A percentile compares a stretch with the other conserved stretches of the same genome.
These are phyloP conservation scores for Lindbergichthys nudifrons DNA, from an alignment of 2,797 vertebrate species.

Conservation along the genomic window DNA sequence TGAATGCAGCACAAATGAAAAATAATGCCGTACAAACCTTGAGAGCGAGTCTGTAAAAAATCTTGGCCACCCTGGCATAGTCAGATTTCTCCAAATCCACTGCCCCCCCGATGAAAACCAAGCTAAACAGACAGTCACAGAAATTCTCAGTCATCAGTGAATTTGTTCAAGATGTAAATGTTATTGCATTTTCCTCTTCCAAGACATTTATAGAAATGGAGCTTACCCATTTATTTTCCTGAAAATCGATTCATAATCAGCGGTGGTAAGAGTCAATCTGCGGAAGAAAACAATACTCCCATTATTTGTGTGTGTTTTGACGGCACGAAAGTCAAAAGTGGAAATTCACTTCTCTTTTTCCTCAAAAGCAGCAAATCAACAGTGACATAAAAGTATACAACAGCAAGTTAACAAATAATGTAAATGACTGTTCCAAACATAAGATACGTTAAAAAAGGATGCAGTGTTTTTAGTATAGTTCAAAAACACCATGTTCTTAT, in stretches of 20 bases:
- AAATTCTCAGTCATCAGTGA: neutral
- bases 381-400: neutral
- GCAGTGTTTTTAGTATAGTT: neutral
- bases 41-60: slow-evolving; percentile 84
- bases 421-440: neutral
- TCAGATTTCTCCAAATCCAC: slow-evolving; percentile 79
- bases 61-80: slow-evolving; percentile 79
- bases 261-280: slow-evolving; percentile 78
- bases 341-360: neutral
- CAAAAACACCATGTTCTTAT: neutral
- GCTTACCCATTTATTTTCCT: slow-evolving; percentile 86
- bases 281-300: slow-evolving; percentile 3
- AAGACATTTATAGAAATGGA: neutral
- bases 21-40: slow-evolving; percentile 68
- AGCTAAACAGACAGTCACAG: slow-evolving; percentile 47
- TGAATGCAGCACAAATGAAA: neutral
- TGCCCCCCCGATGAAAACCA: slow-evolving; percentile 85
- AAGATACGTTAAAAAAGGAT: too few relatives aligned
- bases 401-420: neutral
- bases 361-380: neutral
- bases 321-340: neutral
- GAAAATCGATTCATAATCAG: slow-evolving; percentile 86
- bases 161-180: neutral
- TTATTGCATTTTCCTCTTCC: neutral
- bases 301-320: neutral